These are phyloP conservation scores for Agelas oroides DNA, from an alignment of 37 sponge, comb jelly and placozoan genomes.

Conservation along the genomic window DNA sequence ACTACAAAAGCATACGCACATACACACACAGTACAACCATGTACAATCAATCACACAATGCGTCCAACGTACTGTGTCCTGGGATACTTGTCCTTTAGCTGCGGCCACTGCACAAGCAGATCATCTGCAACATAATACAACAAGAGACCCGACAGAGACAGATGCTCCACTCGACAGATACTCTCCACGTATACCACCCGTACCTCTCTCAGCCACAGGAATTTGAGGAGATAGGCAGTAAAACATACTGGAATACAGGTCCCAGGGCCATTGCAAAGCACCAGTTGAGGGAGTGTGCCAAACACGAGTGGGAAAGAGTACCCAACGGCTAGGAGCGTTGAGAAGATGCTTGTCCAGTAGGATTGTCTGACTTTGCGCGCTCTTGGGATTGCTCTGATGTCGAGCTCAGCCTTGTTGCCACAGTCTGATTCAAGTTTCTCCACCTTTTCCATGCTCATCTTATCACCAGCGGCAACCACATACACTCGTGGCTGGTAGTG, in stretches of 20 bases:
- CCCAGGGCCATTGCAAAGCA: conserved; percentile 98
- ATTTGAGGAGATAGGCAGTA: conserved; percentile 64
- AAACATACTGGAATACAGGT: conserved; percentile 95
- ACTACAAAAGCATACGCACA: no score
- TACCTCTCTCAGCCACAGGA: conserved; percentile 46
- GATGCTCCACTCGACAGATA: conserved; percentile 85
- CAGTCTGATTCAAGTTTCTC: conserved; percentile 51
- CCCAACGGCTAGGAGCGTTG: conserved; percentile 78
- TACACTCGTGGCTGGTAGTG: conserved; percentile 82
- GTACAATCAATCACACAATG: conserved; percentile 5
- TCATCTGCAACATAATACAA: conserved; percentile 89
- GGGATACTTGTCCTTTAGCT: conserved; percentile 72
- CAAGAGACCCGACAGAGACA: conserved; percentile 91
- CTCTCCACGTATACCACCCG: conserved; percentile 97
- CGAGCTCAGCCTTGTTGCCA: neutral
- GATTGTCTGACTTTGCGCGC: conserved; percentile 91
- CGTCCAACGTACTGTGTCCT: conserved; percentile 90
- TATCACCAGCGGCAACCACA: conserved; percentile 81
- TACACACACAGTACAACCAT: no score
- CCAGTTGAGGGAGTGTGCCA: conserved; percentile 75
- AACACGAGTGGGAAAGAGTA: conserved; percentile 64
- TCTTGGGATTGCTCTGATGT: conserved; percentile 72
- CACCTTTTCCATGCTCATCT: conserved; percentile 80
- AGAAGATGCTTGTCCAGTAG: conserved; percentile 74
- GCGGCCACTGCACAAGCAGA: conserved; percentile 95